Evolutionary conservation across 2,888 invertebrate genomes (phyloP).

Genomic region (Synanthedon andrenaeformis): DNA sequence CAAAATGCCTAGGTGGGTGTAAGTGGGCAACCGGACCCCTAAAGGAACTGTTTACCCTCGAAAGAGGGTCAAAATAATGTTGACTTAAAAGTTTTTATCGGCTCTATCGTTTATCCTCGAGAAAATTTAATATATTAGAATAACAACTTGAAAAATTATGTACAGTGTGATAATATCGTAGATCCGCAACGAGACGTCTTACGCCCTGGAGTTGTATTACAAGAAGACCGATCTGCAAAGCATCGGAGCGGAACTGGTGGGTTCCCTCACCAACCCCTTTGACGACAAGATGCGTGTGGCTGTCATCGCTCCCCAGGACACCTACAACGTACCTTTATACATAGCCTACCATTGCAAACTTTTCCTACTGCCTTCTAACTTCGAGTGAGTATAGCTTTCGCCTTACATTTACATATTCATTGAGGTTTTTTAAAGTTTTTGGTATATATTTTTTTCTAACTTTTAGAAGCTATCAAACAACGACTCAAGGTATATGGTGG

Average conservation of each 20-base stretch:
- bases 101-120: too few species aligned
- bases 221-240: constrained; percentile 78
- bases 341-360: constrained; percentile 86
- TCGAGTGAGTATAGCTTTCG: constrained; percentile 67
- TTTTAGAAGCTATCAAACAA: constrained; percentile 75
- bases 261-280: constrained; percentile 79
- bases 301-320: constrained; percentile 79
- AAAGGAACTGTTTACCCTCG: too few species aligned
- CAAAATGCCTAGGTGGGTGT: too few species aligned
- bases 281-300: constrained; percentile 79
- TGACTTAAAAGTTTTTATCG: too few species aligned
- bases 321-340: constrained; percentile 80
- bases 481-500: constrained; percentile 83
- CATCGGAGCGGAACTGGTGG: constrained; percentile 72
- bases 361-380: constrained; percentile 78
- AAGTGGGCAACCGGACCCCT: too few species aligned
- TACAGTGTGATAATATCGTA: constrained; percentile 31
- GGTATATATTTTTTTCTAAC: too few species aligned
- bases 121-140: too few species aligned
- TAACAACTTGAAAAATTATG: too few species aligned
- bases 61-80: too few species aligned
- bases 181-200: constrained; percentile 83
- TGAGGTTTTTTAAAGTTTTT: too few species aligned
- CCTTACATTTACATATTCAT: too few species aligned
- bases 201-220: constrained; percentile 80